Evolutionary conservation across 2,797 vertebrate genomes (phyloP), one percentile per base, ranked within the genome.

Genomic region (Poeciliopsis infans): DNA sequence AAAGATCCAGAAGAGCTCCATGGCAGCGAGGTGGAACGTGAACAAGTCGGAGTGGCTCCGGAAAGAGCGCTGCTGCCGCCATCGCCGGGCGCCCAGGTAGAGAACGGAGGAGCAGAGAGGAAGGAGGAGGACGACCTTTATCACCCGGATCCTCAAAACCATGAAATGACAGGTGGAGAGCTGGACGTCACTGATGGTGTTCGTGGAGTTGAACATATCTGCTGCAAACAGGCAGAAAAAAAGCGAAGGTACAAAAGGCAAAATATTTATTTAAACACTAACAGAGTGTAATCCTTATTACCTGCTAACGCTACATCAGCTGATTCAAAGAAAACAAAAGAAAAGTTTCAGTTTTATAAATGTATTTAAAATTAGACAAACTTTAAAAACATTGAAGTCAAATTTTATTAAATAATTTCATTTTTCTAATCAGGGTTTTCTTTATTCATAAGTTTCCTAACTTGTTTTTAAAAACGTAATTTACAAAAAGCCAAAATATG

Each of bases 1-100:
- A 28, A 41, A 55, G 23, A 74, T 8, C 72, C 51, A 74, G 72
- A 57, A 13, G 13, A 74, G 49, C 72, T 74, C 72, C 72, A 74
- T 43, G 51, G 15, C 72, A n/a, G 72, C 51, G 13, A 74, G 33
- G 10, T 74, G 72, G 51, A n/a, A 57, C 3, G 51, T 57, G 72
- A 43, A 74, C 51, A 74, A 51, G 72, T 74, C 51, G 1, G 72
- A 57, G 33, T 57, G 36, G 36, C 36, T 74, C 1, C 16, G 7
- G 28, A 57, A 43, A 11, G 13, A 43, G 25, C 7, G 23, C 72
- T 57, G 72, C 72, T 28, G 72, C 39, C 39, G 36, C 72, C 72
- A 55, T 23, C 6, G 36, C 28, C 31, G 36, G 51, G 7, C 1
- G 3, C 51, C 36, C 51, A 57, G 51, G 36, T 57, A 43, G 49